Base-by-base conservation (phyloP, 2,888 invertebrate genomes). In the Eupithecia exiguata region DNA sequence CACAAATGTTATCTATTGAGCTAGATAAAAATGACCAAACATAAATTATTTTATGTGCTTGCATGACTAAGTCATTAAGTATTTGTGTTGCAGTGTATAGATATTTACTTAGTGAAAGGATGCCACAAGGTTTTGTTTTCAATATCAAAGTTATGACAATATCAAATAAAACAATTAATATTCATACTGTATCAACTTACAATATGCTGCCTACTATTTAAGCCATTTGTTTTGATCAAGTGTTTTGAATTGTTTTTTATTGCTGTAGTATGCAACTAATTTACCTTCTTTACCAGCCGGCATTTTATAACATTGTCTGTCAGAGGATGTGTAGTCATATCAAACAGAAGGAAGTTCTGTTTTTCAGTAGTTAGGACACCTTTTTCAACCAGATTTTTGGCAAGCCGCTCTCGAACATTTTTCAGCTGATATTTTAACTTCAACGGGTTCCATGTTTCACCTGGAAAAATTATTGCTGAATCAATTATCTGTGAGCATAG, bases 281-380 rank as follows among this genome's bases (percentile, higher is more conserved):
- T 58, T 58, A 98, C 98, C 96, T 98, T 98, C 95, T 99, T 99
- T 77, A 99, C 98, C 87, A 99, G 96, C 85, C 99, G 97, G 86
- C 97, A 97, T 95, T 99, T 99, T 71, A 98, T 97, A 82, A 97
- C 96, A 93, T 98, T 98, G 91, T 99, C 99, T 79, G 98, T 98
- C 78, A 99, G 95, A 61, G 99, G 99, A 95, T 99, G 99, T 84
- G 99, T 99, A 71, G 99, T 99, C 99, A 99, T 99, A 95, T 99
- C 99, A 91, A 99, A 99, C 74, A 99, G 95, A 84, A 99, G 95
- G 94, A 99, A 99, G 93, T 99, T 99, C 94, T 99, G 99, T 95
- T 99, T 99, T 92, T 99, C 99, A 75, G 99, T 99, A 77, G 99
- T 99, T 82, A 99, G 96, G 62, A 99, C 99, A 81, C 99, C 99